Evolutionary conservation across 2,113 vertebrate species (phyloP), one percentile per base, ranked within the genome.

Genomic region (Passer domesticus): DNA sequence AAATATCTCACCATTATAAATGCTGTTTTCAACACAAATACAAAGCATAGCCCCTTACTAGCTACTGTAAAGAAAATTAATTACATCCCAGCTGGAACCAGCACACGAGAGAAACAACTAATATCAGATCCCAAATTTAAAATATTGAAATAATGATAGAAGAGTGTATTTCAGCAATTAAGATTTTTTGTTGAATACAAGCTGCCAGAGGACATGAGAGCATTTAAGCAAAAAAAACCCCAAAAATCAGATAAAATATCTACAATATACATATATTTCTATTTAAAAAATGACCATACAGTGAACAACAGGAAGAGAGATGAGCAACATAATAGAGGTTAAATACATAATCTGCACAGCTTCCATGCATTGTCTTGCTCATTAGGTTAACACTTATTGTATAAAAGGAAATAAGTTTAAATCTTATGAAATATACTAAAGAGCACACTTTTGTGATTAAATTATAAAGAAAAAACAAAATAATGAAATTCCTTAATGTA

Each of bases 401-500:
- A 22, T 33, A n/a, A 69, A 78, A 77, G 33, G 8, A 6, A 76
- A 3, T 19, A 31, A 16, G 7, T 35, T 58, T 43, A 14, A 20
- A 35, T 59, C 10, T 46, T 55, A n/a, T 24, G 4, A 53, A 80
- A 58, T 55, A 4, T 18, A 16, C 2, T 39, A 27, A 82, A 64
- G 17, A 9, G 0, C 16, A 50, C 2, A 43, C 1, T 59, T 55
- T 33, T 31, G 3, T 37, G 4, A 5, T 15, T 56, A 81, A 59
- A 27, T 4, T 6, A 43, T 20, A 72, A 73, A 35, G 6, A 46
- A 50, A 83, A 70, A 35, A 8, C 5, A 83, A 79, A 82, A 49
- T 13, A 0, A 59, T 49, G 0, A 64, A 4, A 74, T 72, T 73
- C 15, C 4, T 10, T 85, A 76, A 37, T 25, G 10, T 19, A 31